These are phyloP conservation scores for honey bee (Apis mellifera) DNA, from an alignment of 1,140 invertebrate species.

Conservation along the genomic window DNA sequence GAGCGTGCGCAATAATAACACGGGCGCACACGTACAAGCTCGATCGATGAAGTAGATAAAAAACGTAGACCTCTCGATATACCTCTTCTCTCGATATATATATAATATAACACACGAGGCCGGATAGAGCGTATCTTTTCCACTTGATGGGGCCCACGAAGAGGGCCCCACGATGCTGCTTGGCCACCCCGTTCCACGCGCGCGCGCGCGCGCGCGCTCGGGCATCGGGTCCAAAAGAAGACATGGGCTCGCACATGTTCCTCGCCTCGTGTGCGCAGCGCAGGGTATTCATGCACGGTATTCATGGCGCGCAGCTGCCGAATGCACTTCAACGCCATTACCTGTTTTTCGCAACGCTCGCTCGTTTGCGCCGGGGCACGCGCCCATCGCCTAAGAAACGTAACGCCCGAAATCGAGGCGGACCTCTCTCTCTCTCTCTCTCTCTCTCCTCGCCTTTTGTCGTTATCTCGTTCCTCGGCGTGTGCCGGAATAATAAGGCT, in stretches of 20 bases:
- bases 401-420: slow-evolving; percentile 43
- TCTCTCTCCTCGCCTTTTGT: background rate
- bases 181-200: slow-evolving; percentile 26
- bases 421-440: background rate
- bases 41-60: slow-evolving; percentile 58
- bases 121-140: slow-evolving; percentile 62
- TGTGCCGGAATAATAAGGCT: slow-evolving; percentile 46
- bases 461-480: background rate
- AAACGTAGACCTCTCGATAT: slow-evolving; percentile 56
- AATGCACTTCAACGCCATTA: slow-evolving; percentile 72
- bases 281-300: slow-evolving; percentile 65
- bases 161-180: background rate
- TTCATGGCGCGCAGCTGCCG: slow-evolving; percentile 76
- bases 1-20: background rate
- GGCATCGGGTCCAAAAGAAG: slow-evolving; percentile 64
- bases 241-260: slow-evolving; percentile 75
- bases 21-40: background rate
- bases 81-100: slow-evolving; percentile 47
- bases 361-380: slow-evolving; percentile 55
- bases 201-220: slow-evolving; percentile 47
- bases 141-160: slow-evolving; percentile 56
- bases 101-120: slow-evolving; percentile 50
- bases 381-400: slow-evolving; percentile 42
- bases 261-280: slow-evolving; percentile 53
- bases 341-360: slow-evolving; percentile 70